These are phyloP conservation scores for Noctua janthina DNA, from an alignment of 2,888 invertebrate genomes.

Conservation along the genomic window DNA sequence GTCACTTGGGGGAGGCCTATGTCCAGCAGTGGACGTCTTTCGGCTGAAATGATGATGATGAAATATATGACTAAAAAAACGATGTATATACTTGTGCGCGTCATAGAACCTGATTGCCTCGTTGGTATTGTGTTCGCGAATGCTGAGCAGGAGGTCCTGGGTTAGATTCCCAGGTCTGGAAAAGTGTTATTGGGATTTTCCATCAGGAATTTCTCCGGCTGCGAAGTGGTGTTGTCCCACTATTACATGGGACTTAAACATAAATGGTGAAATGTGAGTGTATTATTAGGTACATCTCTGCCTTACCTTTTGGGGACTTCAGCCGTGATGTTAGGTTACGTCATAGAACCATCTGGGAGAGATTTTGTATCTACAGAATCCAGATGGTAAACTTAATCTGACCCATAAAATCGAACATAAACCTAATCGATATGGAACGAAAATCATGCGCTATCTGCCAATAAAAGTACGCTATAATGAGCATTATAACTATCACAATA, in stretches of 20 bases:
- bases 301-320: background rate
- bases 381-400: conserved; percentile 8
- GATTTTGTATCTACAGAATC: background rate
- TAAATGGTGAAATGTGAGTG: background rate
- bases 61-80: no score
- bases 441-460: conserved; percentile 26
- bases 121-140: background rate
- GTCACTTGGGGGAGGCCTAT: no score
- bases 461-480: conserved; percentile 45
- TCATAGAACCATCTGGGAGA: background rate
- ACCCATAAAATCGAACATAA: conserved; percentile 31
- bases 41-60: no score
- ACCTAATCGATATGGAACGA: conserved; percentile 31
- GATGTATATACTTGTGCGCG: background rate
- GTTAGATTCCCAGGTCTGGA: background rate
- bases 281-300: background rate
- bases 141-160: background rate
- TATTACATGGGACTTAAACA: background rate
- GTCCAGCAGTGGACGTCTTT: no score
- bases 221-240: background rate
- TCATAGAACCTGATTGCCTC: background rate
- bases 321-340: background rate
- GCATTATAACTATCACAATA: conserved; percentile 32
- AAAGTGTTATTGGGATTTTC: background rate
- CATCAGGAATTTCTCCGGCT: background rate